A percentile compares a stretch with the other conserved stretches of the same genome.
phyloP scores from a whole-genome alignment of 1,140 invertebrate genomes.

The Drosophila fuyamai region DNA sequence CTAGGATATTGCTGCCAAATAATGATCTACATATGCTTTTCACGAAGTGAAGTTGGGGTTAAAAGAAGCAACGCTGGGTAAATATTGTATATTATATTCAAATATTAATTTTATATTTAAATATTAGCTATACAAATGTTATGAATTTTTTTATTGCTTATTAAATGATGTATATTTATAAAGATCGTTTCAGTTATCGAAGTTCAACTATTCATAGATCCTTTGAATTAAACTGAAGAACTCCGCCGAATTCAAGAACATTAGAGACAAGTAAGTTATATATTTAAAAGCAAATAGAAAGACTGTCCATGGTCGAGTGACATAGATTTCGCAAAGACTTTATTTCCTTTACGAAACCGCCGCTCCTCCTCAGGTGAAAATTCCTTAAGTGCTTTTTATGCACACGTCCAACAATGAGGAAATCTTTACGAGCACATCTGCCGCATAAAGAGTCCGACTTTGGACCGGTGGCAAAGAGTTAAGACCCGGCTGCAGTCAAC shows the following conservation, averaged over 20 bases:
- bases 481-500: conserved; percentile 46
- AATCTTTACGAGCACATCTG: conserved; percentile 82
- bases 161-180: too few species aligned
- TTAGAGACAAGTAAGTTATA: background rate
- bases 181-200: too few species aligned
- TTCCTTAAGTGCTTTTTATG: conserved; percentile 77
- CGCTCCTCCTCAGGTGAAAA: conserved; percentile 38
- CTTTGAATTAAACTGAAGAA: background rate
- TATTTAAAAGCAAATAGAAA: too few species aligned
- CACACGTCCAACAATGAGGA: conserved; percentile 80
- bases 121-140: too few species aligned
- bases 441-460: conserved; percentile 73
- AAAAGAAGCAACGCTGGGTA: too few species aligned
- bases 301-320: conserved; percentile 39
- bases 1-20: too few species aligned
- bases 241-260: background rate
- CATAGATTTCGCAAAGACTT: conserved; percentile 67
- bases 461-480: conserved; percentile 31
- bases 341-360: conserved; percentile 43
- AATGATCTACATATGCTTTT: too few species aligned
- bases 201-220: too few species aligned
- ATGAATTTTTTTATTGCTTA: too few species aligned
- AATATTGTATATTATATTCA: too few species aligned
- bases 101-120: too few species aligned
- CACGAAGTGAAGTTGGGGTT: too few species aligned